A percentile compares a stretch with the other conserved stretches of the same genome.
These are phyloP conservation scores for Camponotus floridanus DNA, from an alignment of 1,140 invertebrate species.

Conservation along the genomic window DNA sequence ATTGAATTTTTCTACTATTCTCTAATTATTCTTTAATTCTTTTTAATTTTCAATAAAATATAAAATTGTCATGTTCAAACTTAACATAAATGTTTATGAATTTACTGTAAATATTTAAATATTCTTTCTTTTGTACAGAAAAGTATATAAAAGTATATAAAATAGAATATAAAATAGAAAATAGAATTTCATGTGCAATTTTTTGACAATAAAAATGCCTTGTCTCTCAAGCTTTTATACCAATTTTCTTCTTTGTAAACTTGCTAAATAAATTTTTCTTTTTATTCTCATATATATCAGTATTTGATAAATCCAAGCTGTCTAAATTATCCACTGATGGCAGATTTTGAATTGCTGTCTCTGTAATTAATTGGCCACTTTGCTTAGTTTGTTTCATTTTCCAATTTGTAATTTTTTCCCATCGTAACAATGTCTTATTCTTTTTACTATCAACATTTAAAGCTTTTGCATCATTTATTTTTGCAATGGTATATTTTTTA, in stretches of 20 bases:
- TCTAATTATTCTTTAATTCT: background rate
- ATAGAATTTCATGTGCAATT: background rate
- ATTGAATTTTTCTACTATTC: background rate
- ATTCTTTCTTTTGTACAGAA: background rate
- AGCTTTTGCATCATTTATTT: slow-evolving; percentile 7
- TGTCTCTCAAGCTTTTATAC: slow-evolving; percentile 34
- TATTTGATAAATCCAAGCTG: slow-evolving; percentile 21
- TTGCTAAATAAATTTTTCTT: slow-evolving; percentile 57
- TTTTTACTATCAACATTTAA: slow-evolving; percentile 28
- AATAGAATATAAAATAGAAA: background rate
- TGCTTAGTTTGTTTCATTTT: slow-evolving; percentile 46
- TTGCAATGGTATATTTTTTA: background rate
- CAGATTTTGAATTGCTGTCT: slow-evolving; percentile 38
- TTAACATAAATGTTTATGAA: background rate
- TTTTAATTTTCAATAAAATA: background rate
- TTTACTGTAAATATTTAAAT: background rate
- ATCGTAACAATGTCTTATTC: slow-evolving; percentile 30
- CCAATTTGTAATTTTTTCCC: slow-evolving; percentile 39
- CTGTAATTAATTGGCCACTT: slow-evolving; percentile 3
- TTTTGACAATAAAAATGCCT: background rate
- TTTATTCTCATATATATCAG: background rate
- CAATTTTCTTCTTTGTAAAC: slow-evolving; percentile 47
- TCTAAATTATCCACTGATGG: slow-evolving; percentile 54
- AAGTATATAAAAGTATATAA: background rate
- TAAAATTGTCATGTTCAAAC: background rate